Conservation (phyloP, 1,140 invertebrate species). For the Drosophila nannoptera region DNA sequence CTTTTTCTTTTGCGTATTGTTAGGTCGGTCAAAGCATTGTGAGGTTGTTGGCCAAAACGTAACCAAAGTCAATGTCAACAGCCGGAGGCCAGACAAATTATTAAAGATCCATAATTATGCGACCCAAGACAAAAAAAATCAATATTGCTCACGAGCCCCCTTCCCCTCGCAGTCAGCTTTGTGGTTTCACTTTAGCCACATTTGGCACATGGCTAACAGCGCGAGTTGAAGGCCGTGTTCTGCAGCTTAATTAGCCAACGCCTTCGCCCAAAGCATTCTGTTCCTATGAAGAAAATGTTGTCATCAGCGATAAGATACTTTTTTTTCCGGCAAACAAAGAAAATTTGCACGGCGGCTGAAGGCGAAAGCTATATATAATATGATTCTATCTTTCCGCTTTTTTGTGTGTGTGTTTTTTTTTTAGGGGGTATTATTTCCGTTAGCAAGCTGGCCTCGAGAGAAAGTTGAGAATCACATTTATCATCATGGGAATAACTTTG, state of each 20-base stretch:
- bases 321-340: conserved; percentile 10
- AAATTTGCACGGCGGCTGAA: conserved; percentile 17
- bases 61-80: conserved; percentile 50
- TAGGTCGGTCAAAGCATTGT: background rate
- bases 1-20: too few species aligned
- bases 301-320: conserved; percentile 43
- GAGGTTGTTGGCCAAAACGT: conserved; percentile 61
- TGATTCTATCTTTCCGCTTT: conserved; percentile 33
- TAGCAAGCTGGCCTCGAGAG: conserved; percentile 16
- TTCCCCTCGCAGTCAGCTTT: background rate
- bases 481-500: background rate
- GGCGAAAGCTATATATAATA: conserved; percentile 30
- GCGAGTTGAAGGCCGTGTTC: conserved; percentile 19
- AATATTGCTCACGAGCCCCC: background rate
- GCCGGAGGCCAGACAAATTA: conserved; percentile 42
- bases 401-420: conserved; percentile 17
- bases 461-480: conserved; percentile 31
- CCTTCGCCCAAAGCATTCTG: conserved; percentile 20
- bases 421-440: conserved; percentile 7
- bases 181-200: conserved; percentile 2
- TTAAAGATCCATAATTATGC: conserved; percentile 65
- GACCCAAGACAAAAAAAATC: conserved; percentile 2
- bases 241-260: conserved; percentile 10
- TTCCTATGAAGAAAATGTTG: conserved; percentile 28
- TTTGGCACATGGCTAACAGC: conserved; percentile 4